phyloP scores from a whole-genome alignment of 1,140 invertebrate species.

The Mylabris phalerata region DNA sequence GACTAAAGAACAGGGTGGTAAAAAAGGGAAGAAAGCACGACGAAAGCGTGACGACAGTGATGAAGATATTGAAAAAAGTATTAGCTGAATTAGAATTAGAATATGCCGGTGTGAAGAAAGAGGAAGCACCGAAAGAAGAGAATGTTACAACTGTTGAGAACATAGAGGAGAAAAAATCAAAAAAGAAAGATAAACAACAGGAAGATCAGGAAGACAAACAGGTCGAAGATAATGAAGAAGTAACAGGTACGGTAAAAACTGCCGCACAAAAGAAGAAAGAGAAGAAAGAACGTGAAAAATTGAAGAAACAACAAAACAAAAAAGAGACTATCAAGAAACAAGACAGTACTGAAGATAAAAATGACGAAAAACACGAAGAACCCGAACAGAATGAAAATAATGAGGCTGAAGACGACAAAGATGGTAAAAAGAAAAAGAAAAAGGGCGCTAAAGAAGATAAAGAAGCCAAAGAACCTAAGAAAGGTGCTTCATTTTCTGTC shows the following conservation, averaged over 20 bases:
- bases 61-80: constrained; percentile 78
- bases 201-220: constrained; percentile 38
- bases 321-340: constrained; percentile 40
- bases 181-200: constrained; percentile 13
- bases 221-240: constrained; percentile 47
- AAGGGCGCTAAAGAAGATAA: constrained; percentile 41
- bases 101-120: constrained; percentile 53
- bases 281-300: constrained; percentile 77
- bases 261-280: constrained; percentile 82
- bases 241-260: constrained; percentile 63
- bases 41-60: constrained; percentile 73
- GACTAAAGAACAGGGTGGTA: constrained; percentile 48
- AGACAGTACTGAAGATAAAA: constrained; percentile 17
- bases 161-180: constrained; percentile 17
- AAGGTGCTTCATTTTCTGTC: constrained; percentile 28
- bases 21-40: constrained; percentile 62
- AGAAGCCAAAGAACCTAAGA: constrained; percentile 42
- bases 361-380: constrained; percentile 25
- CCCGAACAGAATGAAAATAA: constrained; percentile 34
- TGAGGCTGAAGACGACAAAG: constrained; percentile 40
- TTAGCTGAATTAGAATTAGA: constrained; percentile 73
- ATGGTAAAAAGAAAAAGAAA: constrained; percentile 42
- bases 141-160: constrained; percentile 35
- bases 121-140: constrained; percentile 13
- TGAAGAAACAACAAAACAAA: constrained; percentile 61